These are phyloP conservation scores for Smittia aterrima DNA, from an alignment of 2,888 invertebrate species.

Conservation along the genomic window DNA sequence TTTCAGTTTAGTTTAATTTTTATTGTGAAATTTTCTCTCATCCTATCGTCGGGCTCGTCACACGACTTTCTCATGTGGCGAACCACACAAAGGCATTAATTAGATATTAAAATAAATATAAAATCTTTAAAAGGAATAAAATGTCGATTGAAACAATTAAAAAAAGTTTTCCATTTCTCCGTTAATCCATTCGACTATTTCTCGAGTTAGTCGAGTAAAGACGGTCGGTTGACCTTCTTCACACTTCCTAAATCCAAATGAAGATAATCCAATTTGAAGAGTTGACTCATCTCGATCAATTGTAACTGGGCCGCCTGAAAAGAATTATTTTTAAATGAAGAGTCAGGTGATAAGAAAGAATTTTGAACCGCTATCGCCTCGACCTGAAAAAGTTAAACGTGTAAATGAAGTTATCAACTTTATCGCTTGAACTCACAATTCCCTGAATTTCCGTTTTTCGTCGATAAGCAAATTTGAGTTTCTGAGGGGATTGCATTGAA, in stretches of 20 bases:
- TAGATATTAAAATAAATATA: conserved; percentile 6
- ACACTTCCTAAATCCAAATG: conserved; percentile 4
- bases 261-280: not conserved
- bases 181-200: conserved; percentile 4
- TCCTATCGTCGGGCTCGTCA: too few species aligned
- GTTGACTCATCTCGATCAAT: not conserved
- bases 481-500: not conserved
- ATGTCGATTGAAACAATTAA: not conserved
- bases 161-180: not conserved
- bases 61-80: too few species aligned
- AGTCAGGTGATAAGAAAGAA: too few species aligned
- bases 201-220: conserved; percentile 1
- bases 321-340: not conserved
- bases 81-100: not conserved
- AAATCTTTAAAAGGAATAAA: conserved; percentile 9
- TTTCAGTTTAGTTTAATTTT: not conserved
- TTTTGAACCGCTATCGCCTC: conserved; percentile 19
- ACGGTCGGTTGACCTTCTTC: not conserved
- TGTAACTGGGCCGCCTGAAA: not conserved
- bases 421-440: not conserved
- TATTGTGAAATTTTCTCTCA: not conserved
- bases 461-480: conserved; percentile 17
- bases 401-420: not conserved
- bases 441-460: not conserved
- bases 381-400: not conserved